Percentiles rank a stretch among this genome's conserved stretches.
Evolutionary conservation across 2,113 vertebrate species (phyloP).

Genomic region (Leptobrachium leishanense): DNA sequence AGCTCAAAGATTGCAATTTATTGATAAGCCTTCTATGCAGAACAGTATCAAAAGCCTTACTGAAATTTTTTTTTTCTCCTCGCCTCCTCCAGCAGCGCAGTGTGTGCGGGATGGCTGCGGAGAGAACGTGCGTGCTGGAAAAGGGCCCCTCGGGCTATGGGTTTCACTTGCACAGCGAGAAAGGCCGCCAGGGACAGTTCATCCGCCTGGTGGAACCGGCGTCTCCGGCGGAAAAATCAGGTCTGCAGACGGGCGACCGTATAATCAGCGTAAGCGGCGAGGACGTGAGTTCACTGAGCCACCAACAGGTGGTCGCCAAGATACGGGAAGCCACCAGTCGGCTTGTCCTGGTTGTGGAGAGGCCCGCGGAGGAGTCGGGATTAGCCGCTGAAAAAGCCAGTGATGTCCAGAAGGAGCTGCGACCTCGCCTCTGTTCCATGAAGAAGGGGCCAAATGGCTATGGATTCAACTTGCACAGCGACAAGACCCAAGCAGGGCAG

Average conservation of each 20-base stretch:
- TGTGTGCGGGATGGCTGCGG: background rate
- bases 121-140: conserved; percentile 74
- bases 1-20: no score
- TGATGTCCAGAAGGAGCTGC: conserved; percentile 58
- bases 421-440: conserved; percentile 85
- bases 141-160: conserved; percentile 88
- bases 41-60: no score
- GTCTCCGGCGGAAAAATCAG: conserved; percentile 83
- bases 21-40: no score
- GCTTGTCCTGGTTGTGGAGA: conserved; percentile 86
- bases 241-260: conserved; percentile 86
- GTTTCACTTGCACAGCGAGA: conserved; percentile 91
- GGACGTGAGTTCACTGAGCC: conserved; percentile 88
- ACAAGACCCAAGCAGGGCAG: conserved; percentile 86
- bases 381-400: background rate
- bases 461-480: conserved; percentile 96
- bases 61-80: no score
- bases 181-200: conserved; percentile 87
- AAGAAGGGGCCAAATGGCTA: conserved; percentile 81
- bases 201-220: conserved; percentile 88
- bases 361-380: conserved; percentile 70
- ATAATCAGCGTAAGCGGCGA: conserved; percentile 88
- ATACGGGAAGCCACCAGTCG: conserved; percentile 75
- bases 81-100: no score
- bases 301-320: conserved; percentile 93